Evolutionary conservation across 23 tunicate genomes (phyloP).

Genomic region (Halocynthia aurantium): DNA sequence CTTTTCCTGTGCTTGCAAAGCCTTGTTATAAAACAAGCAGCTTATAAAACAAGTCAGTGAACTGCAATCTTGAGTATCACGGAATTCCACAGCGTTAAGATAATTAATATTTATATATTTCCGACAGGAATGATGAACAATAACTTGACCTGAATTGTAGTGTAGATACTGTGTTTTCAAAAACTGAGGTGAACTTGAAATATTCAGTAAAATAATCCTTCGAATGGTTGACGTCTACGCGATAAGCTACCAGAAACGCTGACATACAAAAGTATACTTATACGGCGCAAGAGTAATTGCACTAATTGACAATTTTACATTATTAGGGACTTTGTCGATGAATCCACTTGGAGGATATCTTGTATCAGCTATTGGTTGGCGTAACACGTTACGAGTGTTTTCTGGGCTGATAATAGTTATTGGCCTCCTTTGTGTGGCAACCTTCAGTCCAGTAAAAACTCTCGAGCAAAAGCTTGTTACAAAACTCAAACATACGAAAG

Average conservation of each 20-base stretch:
- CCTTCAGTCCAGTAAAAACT: constrained; percentile 65
- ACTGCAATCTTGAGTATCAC: no score
- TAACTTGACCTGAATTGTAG: no score
- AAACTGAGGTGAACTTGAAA: no score
- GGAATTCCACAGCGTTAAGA: no score
- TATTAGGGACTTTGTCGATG: constrained; percentile 47
- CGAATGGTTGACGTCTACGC: no score
- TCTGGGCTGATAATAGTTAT: constrained; percentile 50
- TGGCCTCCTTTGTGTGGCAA: constrained; percentile 57
- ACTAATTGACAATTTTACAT: neutral
- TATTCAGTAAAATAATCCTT: no score
- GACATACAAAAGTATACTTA: neutral
- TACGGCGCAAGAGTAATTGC: neutral
- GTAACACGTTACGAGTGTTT: constrained; percentile 50
- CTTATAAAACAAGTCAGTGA: no score
- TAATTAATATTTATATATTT: no score
- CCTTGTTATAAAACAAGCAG: no score
- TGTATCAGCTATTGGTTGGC: constrained; percentile 45
- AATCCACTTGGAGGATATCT: constrained; percentile 51
- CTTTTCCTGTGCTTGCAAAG: no score
- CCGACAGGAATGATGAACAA: no score
- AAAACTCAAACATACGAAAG: constrained; percentile 9
- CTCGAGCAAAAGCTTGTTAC: constrained; percentile 59
- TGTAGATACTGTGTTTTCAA: no score
- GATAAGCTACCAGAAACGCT: neutral